These are phyloP conservation scores for Rattus rattus DNA, from an alignment of 2,113 vertebrate genomes.

Conservation along the genomic window DNA sequence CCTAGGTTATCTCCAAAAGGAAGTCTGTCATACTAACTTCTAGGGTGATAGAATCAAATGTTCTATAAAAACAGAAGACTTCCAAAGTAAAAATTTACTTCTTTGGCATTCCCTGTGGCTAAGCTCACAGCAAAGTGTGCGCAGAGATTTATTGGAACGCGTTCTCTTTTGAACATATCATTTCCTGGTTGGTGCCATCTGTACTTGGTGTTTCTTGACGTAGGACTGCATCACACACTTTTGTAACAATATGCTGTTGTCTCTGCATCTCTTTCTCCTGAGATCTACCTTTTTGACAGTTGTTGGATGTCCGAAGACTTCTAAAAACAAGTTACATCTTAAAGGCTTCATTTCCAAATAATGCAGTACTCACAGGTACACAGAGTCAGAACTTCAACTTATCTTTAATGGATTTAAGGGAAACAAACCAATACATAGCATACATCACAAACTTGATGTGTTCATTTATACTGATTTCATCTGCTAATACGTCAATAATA, in stretches of 20 bases:
- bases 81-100: neutral
- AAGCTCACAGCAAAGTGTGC: neutral
- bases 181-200: neutral
- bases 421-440: neutral
- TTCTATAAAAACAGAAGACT: neutral
- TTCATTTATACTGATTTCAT: neutral
- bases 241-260: neutral
- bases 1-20: neutral
- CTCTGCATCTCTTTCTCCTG: neutral
- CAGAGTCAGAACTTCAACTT: neutral
- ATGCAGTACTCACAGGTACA: neutral
- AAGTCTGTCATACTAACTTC: neutral
- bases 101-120: neutral
- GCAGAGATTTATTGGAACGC: neutral
- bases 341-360: neutral
- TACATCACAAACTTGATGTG: neutral
- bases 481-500: neutral
- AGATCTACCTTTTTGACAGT: neutral
- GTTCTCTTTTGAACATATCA: neutral
- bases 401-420: neutral
- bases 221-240: neutral
- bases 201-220: neutral
- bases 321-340: neutral
- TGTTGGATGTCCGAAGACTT: neutral
- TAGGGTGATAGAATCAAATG: neutral